phyloP scores from a whole-genome alignment of 2,797 vertebrate genomes.

The Menidia menidia region DNA sequence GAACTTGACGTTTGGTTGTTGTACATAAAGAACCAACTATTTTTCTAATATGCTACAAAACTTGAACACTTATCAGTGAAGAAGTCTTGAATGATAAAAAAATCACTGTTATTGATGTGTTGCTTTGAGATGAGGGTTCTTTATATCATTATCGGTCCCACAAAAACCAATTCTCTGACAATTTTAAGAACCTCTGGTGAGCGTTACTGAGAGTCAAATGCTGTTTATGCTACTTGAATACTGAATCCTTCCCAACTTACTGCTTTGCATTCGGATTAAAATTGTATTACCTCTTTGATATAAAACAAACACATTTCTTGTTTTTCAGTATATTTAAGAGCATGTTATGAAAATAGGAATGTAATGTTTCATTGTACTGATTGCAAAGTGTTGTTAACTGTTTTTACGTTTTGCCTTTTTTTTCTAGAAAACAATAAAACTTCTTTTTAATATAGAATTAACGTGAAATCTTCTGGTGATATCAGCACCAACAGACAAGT shows the following conservation, averaged over 20 bases:
- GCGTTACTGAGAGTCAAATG: conserved; percentile 45
- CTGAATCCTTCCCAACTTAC: conserved; percentile 58
- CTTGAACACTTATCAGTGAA: conserved; percentile 65
- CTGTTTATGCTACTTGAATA: conserved; percentile 66
- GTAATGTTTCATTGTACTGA: conserved; percentile 77
- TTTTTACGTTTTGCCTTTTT: conserved; percentile 74
- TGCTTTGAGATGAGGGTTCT: conserved; percentile 22
- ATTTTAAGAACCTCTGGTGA: conserved; percentile 50
- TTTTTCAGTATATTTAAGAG: conserved; percentile 73
- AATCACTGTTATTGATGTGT: conserved; percentile 41
- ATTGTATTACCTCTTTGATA: conserved; percentile 65
- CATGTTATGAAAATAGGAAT: conserved; percentile 77
- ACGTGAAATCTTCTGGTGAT: conserved; percentile 49
- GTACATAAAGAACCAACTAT: conserved; percentile 83
- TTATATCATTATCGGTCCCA: conserved; percentile 46
- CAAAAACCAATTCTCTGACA: conserved; percentile 38
- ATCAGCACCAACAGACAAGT: conserved; percentile 45
- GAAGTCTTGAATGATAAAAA: conserved; percentile 41
- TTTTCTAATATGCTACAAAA: conserved; percentile 82
- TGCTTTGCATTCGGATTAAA: conserved; percentile 67
- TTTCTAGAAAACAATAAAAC: conserved; percentile 46
- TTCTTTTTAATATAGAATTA: conserved; percentile 49
- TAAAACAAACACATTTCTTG: conserved; percentile 55
- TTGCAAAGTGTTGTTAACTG: conserved; percentile 76
- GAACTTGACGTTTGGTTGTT: conserved; percentile 60